Base-by-base conservation (phyloP, 2,797 vertebrate genomes). In the Loris lydekkerianus region DNA sequence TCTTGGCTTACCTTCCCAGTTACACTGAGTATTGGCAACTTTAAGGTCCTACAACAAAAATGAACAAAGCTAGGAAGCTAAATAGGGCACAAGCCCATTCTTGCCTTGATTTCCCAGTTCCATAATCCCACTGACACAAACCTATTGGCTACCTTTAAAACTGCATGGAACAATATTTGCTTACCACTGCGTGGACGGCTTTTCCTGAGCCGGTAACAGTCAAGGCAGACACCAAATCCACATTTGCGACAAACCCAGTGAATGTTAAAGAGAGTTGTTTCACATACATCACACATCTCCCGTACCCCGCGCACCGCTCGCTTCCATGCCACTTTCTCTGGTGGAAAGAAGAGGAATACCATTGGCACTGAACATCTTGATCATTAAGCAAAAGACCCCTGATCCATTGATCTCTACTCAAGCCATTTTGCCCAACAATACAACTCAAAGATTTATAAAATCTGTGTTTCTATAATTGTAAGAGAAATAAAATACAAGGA, bases 241-340 rank as follows among this genome's bases (percentile, higher is more conserved):
- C 99, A 99, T 98, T 99, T 99, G 75, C 99, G 99, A 98, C 99
- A 99, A 92, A 99, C 99, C 99, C 99, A 99, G 93, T 99, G 99
- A 97, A 99, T 99, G 98, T 99, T 99, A 98, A 99, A 99, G 81
- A 99, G 98, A 0, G 99, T 99, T 13, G 99, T 99, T 98, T 99
- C 99, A 75, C 99, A 99, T 10, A 99, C 99, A 21, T 99, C 99
- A 87, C 99, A 99, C 99, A 99, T 99, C 98, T 99, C 99, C 97
- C 99, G 98, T 89, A 99, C 99, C 0, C 99, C 99, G 67, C 99
- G 99, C 8, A 99, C 99, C 0, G 99, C 99, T 96, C 99, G 99
- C 97, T 99, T 99, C 99, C 99, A 99, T 1, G 99, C 99, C 96
- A 99, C 99, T 99, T 99, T 99, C 98, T 99, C 99, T 99, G 98